These are phyloP conservation scores for Norana najaformis DNA, from an alignment of 2,888 invertebrate genomes.

Conservation along the genomic window DNA sequence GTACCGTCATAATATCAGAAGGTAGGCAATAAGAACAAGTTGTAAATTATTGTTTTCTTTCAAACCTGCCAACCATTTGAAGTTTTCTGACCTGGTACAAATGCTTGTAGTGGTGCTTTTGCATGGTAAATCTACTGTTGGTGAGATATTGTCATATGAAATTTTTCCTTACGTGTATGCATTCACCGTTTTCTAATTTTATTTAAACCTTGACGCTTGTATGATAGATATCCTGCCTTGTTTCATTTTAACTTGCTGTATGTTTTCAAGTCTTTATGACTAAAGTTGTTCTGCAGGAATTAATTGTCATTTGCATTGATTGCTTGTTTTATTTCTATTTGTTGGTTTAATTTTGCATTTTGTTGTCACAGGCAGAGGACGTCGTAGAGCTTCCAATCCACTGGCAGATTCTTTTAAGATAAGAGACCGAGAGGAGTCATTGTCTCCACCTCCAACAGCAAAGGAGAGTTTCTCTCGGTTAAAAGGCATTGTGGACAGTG, in stretches of 20 bases:
- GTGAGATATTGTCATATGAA: not conserved
- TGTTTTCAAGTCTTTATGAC: not conserved
- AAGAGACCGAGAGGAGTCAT: not conserved
- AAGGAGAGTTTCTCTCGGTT: not conserved
- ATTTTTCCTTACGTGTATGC: not conserved
- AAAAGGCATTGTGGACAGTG: slow-evolving; percentile 24
- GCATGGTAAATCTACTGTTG: not conserved
- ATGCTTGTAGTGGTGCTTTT: no score
- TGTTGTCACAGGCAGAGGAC: not conserved
- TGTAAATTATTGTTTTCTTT: not conserved
- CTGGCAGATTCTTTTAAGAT: not conserved
- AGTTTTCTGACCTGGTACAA: not conserved
- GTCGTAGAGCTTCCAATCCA: not conserved
- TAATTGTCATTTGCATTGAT: not conserved
- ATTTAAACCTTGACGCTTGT: not conserved
- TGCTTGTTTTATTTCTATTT: not conserved
- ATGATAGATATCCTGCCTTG: not conserved
- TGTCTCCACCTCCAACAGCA: not conserved
- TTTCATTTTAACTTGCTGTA: not conserved
- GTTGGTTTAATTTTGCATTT: not conserved
- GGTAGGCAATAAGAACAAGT: not conserved
- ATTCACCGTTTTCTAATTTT: not conserved
- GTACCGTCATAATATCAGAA: not conserved
- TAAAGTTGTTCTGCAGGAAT: not conserved
- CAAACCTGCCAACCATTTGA: not conserved